Percentiles rank a stretch among this genome's conserved stretches.
Evolutionary conservation across 2,113 vertebrate genomes (phyloP).

Genomic region (Nerophis lumbriciformis): DNA sequence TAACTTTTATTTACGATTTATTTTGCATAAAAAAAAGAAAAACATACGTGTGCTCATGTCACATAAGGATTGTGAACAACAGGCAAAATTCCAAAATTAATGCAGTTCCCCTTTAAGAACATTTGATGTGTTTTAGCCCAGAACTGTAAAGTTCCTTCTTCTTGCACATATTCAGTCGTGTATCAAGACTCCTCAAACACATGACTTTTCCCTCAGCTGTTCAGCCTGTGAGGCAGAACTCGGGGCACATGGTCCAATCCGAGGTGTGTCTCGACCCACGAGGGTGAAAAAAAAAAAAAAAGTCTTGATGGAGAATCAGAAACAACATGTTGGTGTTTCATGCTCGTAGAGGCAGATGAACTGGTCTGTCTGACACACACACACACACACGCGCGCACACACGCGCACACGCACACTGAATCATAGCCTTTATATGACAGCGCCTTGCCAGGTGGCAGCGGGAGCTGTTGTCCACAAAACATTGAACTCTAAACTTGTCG

Average conservation of each 20-base stretch:
- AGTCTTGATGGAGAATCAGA: not conserved
- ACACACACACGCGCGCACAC: slow-evolving; percentile 18
- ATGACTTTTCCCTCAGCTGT: not conserved
- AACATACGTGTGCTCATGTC: too few relatives aligned
- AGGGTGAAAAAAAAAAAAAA: not conserved
- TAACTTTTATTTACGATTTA: too few relatives aligned
- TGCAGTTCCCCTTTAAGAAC: too few relatives aligned
- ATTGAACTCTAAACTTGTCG: slow-evolving; percentile 16
- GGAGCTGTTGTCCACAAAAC: slow-evolving; percentile 38
- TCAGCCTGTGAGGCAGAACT: not conserved
- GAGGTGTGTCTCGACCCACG: slow-evolving; percentile 6
- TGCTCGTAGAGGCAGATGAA: slow-evolving; percentile 33
- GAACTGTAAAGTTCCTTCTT: too few relatives aligned
- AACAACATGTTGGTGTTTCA: slow-evolving; percentile 21
- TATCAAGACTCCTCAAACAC: slow-evolving; percentile 1
- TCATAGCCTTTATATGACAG: slow-evolving; percentile 36
- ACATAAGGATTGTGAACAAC: too few relatives aligned
- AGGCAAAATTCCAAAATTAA: too few relatives aligned
- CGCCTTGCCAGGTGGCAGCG: slow-evolving; percentile 40
- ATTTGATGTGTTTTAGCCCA: too few relatives aligned
- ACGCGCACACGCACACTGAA: slow-evolving; percentile 25
- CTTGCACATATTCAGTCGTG: not conserved
- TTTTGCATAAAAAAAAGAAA: too few relatives aligned
- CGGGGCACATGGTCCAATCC: not conserved
- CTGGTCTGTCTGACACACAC: slow-evolving; percentile 14